Percentiles rank a stretch among this genome's conserved stretches.
These are phyloP conservation scores for Halcyon senegalensis DNA, from an alignment of 2,113 vertebrate genomes.

Conservation along the genomic window DNA sequence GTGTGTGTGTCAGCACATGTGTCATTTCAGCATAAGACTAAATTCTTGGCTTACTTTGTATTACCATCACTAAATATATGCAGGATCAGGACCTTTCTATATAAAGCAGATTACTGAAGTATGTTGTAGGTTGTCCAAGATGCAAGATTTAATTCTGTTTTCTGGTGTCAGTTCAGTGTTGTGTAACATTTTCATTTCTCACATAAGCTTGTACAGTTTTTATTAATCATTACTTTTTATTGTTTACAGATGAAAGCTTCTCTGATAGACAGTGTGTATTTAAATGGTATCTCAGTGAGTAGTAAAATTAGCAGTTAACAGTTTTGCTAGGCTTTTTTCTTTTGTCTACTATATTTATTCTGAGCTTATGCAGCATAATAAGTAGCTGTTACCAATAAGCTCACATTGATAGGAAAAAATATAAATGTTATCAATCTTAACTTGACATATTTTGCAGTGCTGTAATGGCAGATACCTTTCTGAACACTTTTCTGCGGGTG, in stretches of 20 bases:
- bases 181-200: conserved; percentile 15
- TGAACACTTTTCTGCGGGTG: neutral
- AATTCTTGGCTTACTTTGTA: neutral
- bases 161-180: conserved; percentile 34
- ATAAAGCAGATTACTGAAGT: neutral
- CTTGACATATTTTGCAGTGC: neutral
- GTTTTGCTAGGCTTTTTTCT: neutral
- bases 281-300: conserved; percentile 11
- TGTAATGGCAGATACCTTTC: neutral
- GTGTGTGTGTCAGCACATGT: neutral
- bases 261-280: conserved; percentile 29
- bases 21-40: neutral
- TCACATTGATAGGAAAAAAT: neutral
- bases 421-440: neutral
- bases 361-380: neutral
- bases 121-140: neutral
- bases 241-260: conserved; percentile 13
- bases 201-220: conserved; percentile 9
- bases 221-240: conserved; percentile 38
- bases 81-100: neutral
- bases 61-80: neutral
- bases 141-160: conserved; percentile 14
- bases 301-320: conserved; percentile 16
- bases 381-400: neutral
- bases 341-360: neutral